Evolutionary conservation across 2,888 invertebrate genomes (phyloP).

Genomic region (Rhagonycha fulva): DNA sequence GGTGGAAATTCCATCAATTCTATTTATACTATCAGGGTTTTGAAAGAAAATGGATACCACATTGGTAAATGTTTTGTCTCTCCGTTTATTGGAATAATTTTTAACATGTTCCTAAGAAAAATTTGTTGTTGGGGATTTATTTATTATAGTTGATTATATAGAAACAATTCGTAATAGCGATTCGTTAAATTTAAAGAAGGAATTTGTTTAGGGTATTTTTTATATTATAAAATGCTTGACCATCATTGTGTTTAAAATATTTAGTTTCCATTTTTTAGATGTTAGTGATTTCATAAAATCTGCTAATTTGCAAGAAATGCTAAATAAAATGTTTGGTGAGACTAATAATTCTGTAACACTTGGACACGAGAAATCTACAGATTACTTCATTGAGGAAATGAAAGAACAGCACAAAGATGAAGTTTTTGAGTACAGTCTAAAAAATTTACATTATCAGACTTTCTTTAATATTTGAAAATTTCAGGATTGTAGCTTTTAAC

Average conservation of each 20-base stretch:
- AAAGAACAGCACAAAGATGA: constrained; percentile 66
- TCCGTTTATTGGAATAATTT: too few species aligned
- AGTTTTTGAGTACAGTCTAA: constrained; percentile 68
- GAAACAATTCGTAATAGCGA: too few species aligned
- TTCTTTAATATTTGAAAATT: constrained; percentile 36
- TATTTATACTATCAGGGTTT: constrained; percentile 75
- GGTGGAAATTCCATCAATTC: constrained; percentile 89
- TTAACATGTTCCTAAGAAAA: too few species aligned
- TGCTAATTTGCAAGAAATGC: constrained; percentile 68
- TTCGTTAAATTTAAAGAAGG: too few species aligned
- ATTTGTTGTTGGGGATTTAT: too few species aligned
- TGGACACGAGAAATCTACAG: constrained; percentile 35
- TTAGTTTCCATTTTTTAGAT: constrained; percentile 57
- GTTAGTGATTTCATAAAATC: constrained; percentile 81
- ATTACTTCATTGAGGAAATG: constrained; percentile 61
- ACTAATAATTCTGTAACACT: constrained; percentile 37
- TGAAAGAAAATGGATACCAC: constrained; percentile 76
- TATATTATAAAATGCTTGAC: too few species aligned
- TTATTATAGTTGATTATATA: too few species aligned
- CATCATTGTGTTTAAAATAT: too few species aligned
- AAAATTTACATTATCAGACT: background rate
- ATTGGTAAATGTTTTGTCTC: too few species aligned
- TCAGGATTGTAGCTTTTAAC: constrained; percentile 80
- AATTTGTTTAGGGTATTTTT: too few species aligned
- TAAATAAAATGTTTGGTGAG: constrained; percentile 60